Evolutionary conservation across 2,113 vertebrate species (phyloP).

Genomic region (Proteles cristata): DNA sequence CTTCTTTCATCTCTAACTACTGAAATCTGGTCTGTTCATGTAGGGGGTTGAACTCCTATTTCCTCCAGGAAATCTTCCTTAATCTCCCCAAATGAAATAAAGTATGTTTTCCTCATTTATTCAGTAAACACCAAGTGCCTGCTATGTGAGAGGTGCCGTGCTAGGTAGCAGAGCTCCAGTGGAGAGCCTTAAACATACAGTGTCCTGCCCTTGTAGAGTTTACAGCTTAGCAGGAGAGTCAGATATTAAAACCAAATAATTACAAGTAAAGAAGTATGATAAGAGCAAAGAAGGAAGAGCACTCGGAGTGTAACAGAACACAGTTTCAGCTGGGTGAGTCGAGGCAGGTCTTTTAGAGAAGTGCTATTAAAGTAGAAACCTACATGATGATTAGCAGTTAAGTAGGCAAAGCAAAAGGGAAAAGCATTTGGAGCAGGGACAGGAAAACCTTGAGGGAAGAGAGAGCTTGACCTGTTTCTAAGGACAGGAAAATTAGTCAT

Average conservation of each 20-base stretch:
- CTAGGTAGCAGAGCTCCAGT: background rate
- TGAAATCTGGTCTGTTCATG: background rate
- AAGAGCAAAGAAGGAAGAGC: background rate
- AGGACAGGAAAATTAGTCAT: background rate
- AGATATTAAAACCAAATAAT: constrained; percentile 6
- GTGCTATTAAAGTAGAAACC: background rate
- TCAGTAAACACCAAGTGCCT: background rate
- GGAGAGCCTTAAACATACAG: background rate
- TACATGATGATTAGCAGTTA: background rate
- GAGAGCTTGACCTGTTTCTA: background rate
- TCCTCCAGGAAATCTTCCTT: constrained; percentile 37
- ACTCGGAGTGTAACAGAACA: background rate
- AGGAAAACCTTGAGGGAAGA: background rate
- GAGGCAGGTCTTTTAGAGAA: background rate
- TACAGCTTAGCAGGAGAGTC: background rate
- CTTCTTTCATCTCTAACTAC: background rate
- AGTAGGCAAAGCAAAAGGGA: background rate
- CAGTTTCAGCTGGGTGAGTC: background rate
- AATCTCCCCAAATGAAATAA: constrained; percentile 30
- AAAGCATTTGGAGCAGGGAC: background rate
- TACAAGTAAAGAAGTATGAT: background rate
- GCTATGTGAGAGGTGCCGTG: background rate
- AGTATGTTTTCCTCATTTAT: background rate
- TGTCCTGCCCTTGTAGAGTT: background rate
- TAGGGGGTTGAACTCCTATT: constrained; percentile 12